Percentiles rank a stretch among this genome's conserved stretches.
These are phyloP conservation scores for Achroia grisella DNA, from an alignment of 1,140 invertebrate genomes.

Conservation along the genomic window DNA sequence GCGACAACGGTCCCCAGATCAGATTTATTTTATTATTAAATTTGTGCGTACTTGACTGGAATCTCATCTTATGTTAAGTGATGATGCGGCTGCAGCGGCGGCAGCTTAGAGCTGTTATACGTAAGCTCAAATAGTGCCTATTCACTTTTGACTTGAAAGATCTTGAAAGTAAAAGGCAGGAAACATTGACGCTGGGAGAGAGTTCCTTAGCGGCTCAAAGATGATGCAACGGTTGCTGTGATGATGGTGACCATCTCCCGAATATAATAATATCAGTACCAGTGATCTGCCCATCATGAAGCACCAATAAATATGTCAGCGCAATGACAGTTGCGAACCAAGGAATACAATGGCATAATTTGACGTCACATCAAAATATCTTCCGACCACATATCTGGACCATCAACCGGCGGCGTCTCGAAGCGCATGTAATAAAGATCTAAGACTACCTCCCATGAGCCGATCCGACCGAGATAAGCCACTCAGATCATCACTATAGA, in stretches of 20 bases:
- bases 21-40: too few relatives aligned
- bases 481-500: constrained; percentile 68
- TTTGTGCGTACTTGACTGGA: too few relatives aligned
- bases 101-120: too few relatives aligned
- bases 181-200: too few relatives aligned
- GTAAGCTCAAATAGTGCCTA: too few relatives aligned
- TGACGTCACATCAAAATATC: constrained; percentile 39
- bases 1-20: too few relatives aligned
- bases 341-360: constrained; percentile 54
- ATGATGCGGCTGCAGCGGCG: too few relatives aligned
- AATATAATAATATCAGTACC: constrained; percentile 54
- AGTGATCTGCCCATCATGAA: constrained; percentile 28
- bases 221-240: too few relatives aligned
- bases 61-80: too few relatives aligned
- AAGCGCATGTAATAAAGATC: constrained; percentile 68
- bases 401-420: constrained; percentile 15
- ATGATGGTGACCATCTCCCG: background rate
- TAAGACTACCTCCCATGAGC: constrained; percentile 53
- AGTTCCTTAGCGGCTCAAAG: too few relatives aligned
- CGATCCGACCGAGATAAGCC: constrained; percentile 53
- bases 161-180: too few relatives aligned
- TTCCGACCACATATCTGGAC: constrained; percentile 9
- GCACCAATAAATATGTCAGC: constrained; percentile 64
- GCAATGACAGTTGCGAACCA: constrained; percentile 31
- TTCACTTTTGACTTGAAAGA: too few relatives aligned